Evolutionary conservation across 2,888 invertebrate genomes (phyloP), one percentile per base, ranked within the genome.

Genomic region (Galeopsomyia nigrocyanea): DNA sequence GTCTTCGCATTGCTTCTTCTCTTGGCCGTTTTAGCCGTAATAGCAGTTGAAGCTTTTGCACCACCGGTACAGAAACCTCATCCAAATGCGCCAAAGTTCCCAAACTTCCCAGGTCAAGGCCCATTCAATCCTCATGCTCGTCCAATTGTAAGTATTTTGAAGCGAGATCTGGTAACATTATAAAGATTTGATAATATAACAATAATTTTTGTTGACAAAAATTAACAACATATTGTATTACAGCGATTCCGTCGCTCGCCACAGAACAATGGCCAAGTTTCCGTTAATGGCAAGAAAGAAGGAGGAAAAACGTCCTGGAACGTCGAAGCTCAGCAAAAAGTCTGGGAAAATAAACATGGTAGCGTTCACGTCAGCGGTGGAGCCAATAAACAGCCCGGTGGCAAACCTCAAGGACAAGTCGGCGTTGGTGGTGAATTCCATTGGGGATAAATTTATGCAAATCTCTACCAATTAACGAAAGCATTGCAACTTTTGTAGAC

Each of bases 321-420:
- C 22, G 31, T 68, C 0, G 60, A 71, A 17, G 67, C 55, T 1
- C 39, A 58, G 21, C 68, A 65, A 0, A 71, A 56, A 14, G 26
- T 74, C 46, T 71, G 57, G 47, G 62, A 63, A 9, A 71, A 71
- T 60, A 49, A 71, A 10, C 58, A 72, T 3, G 71, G 68, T 47
- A 72, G 71, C 39, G 22, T 72, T 22, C 39, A 51, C 39, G 31
- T 68, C n/a, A 65, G 57, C n/a, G 75, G 61, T 19, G 68, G 68
- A 21, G 63, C 68, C 31, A 71, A 64, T 22, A 71, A 68, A 22
- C 56, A 61, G 3, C 62, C 68, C 0, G 60, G 62, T 17, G 51
- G 61, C 19, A 71, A 64, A 21, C 65, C 75, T 16, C 55, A 71
- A 65, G 47, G 50, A 21, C 68, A 71, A 16, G 13, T 69, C 17